These are phyloP conservation scores for Phocides pigmalion DNA, from an alignment of 1,140 invertebrate species.

Conservation along the genomic window DNA sequence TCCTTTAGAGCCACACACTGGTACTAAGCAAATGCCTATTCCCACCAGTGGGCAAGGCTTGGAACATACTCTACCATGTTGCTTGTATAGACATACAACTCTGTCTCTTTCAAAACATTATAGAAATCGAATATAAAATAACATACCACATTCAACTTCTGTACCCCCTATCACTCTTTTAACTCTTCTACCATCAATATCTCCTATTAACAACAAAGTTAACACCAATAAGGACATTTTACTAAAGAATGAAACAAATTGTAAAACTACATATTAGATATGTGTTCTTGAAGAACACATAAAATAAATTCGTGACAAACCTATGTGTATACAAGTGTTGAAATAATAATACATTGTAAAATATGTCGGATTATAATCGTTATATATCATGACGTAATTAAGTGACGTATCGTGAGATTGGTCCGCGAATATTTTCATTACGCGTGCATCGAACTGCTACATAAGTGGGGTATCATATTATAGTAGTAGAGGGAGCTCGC, in stretches of 20 bases:
- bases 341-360: background rate
- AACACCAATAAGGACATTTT: conserved; percentile 18
- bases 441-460: no score
- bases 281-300: background rate
- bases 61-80: no score
- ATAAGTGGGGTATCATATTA: no score
- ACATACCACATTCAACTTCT: conserved; percentile 66
- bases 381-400: no score
- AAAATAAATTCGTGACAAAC: conserved; percentile 27
- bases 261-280: background rate
- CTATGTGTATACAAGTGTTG: conserved; percentile 1
- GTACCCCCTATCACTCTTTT: conserved; percentile 63
- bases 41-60: no score
- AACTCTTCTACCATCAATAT: conserved; percentile 52
- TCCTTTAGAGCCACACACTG: no score
- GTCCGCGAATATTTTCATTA: no score
- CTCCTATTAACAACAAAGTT: conserved; percentile 8
- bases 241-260: background rate
- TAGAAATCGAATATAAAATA: background rate
- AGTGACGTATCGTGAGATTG: no score
- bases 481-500: no score
- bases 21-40: no score
- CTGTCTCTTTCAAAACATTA: background rate
- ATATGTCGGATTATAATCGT: no score
- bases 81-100: no score